A percentile compares a stretch with the other conserved stretches of the same genome.
These are phyloP conservation scores for Ptilodon capucinus DNA, from an alignment of 2,888 invertebrate species.

Conservation along the genomic window DNA sequence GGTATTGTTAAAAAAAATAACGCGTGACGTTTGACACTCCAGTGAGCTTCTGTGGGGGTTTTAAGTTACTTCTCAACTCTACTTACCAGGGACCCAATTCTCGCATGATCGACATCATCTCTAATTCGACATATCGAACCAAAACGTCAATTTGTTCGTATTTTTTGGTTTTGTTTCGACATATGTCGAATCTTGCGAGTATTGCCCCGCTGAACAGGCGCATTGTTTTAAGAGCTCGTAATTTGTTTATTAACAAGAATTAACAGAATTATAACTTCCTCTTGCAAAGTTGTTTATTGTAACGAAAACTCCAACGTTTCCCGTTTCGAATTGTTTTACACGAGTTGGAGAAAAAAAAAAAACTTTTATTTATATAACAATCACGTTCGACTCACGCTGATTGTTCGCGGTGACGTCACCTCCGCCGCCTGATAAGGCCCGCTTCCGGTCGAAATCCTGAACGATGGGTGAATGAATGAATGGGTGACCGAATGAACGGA, in stretches of 20 bases:
- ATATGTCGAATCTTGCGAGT: too few species aligned
- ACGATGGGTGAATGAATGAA: slow-evolving; percentile 45
- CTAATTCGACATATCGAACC: too few species aligned
- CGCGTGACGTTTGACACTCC: too few species aligned
- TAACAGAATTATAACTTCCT: slow-evolving; percentile 40
- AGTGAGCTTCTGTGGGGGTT: too few species aligned
- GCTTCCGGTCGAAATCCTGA: slow-evolving; percentile 75
- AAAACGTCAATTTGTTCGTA: too few species aligned
- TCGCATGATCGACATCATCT: too few species aligned
- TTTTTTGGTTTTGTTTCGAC: background rate
- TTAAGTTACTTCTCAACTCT: too few species aligned
- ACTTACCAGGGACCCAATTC: too few species aligned
- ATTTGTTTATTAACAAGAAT: slow-evolving; percentile 31
- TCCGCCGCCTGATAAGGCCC: slow-evolving; percentile 75
- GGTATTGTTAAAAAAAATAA: too few species aligned
- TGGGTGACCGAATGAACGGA: slow-evolving; percentile 47
- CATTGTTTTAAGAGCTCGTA: background rate
- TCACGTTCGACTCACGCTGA: slow-evolving; percentile 73
- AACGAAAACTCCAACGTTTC: slow-evolving; percentile 57
- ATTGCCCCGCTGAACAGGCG: too few species aligned
- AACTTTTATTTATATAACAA: slow-evolving; percentile 73
- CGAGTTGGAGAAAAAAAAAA: slow-evolving; percentile 52
- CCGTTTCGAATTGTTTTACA: slow-evolving; percentile 67
- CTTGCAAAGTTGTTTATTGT: slow-evolving; percentile 36
- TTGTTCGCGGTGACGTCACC: slow-evolving; percentile 72